Evolutionary conservation across 2,888 invertebrate species (phyloP), one percentile per base, ranked within the genome.

Genomic region (Volucella inflata): DNA sequence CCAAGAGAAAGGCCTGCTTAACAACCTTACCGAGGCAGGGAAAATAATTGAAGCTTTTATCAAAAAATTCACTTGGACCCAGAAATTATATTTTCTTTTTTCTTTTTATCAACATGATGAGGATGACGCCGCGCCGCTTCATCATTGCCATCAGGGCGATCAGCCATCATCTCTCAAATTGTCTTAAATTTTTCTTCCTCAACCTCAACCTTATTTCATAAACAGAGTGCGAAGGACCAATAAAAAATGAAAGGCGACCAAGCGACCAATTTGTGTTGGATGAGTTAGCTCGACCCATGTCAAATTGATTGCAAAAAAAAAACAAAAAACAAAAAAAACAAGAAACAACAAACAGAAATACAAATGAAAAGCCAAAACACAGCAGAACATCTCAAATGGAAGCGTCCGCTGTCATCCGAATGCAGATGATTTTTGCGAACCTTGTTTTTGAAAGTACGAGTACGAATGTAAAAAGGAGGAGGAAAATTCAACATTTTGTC

Each of bases 351-450:
- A n/a, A 75, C 14, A 21, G 42, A 30, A 30, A 30, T 30, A n/a
- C 38, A 60, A 70, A 70, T 51, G 53, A 60, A 53, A 67, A 60
- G 68, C 40, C 9, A 64, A 48, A 62, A 68, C 11, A 75, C 17
- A 21, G 50, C 30, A 30, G 30, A 30, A 30, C 40, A 65, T 65
- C 81, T 64, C 71, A 82, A 76, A 72, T 71, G 65, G 65, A 71
- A 67, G 72, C 67, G 72, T 72, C 67, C 48, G 59, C 57, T 80
- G 74, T 68, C 80, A 48, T 38, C 76, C 55, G 67, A 72, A 82
- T 82, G 82, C 82, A 82, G 82, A 77, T 77, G 82, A 82, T 72
- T 76, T 30, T 70, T 77, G 55, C 82, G 71, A 71, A 83, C 67
- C 50, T 67, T 44, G 62, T 14, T 83, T 83, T 83, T 78, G 78